A percentile compares a stretch with the other conserved stretches of the same genome.
These are phyloP conservation scores for Drosophila koepferae DNA, from an alignment of 2,888 invertebrate genomes.

Conservation along the genomic window DNA sequence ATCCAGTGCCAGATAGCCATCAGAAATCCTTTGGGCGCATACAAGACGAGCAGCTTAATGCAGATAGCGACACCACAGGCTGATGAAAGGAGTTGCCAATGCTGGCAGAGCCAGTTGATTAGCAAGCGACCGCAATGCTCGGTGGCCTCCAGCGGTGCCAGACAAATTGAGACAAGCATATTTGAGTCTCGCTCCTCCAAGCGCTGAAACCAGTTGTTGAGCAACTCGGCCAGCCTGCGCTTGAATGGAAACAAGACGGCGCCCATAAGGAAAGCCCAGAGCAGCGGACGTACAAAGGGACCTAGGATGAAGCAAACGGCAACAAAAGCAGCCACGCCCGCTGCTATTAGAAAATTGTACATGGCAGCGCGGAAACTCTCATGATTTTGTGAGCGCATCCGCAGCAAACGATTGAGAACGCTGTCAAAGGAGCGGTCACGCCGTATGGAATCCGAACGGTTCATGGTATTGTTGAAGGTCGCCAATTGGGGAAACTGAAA, in stretches of 20 bases:
- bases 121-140: constrained; percentile 91
- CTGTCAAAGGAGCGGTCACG: constrained; percentile 85
- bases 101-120: constrained; percentile 89
- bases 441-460: constrained; percentile 80
- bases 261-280: constrained; percentile 99
- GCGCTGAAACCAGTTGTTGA: constrained; percentile 92
- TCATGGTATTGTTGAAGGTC: constrained; percentile 65
- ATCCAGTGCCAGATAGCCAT: constrained; percentile 86
- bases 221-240: constrained; percentile 90
- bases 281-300: constrained; percentile 96
- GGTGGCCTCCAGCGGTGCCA: constrained; percentile 91
- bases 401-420: constrained; percentile 82
- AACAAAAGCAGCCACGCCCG: constrained; percentile 83
- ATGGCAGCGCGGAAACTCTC: constrained; percentile 84
- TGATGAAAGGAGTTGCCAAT: constrained; percentile 88
- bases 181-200: constrained; percentile 89
- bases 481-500: constrained; percentile 39
- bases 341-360: constrained; percentile 84
- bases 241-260: constrained; percentile 98
- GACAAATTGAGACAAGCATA: constrained; percentile 87
- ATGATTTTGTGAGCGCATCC: constrained; percentile 83
- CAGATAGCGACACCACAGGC: constrained; percentile 81
- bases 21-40: constrained; percentile 88
- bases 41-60: constrained; percentile 84
- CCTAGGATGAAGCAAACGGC: constrained; percentile 94